These are phyloP conservation scores for Darwinula stevensoni DNA, from an alignment of 2,888 invertebrate genomes.

Conservation along the genomic window DNA sequence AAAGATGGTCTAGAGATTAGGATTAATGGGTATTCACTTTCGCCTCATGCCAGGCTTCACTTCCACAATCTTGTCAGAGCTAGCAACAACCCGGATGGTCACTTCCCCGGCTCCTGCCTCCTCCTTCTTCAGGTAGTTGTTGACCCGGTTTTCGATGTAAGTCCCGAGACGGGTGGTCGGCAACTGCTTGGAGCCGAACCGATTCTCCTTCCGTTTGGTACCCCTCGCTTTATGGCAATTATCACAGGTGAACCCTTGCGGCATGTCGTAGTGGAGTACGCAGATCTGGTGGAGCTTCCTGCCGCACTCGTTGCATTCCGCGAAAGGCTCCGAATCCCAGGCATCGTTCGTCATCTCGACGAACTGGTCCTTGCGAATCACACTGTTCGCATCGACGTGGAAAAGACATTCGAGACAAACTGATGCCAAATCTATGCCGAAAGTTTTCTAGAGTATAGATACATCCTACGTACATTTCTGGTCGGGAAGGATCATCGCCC, in stretches of 20 bases:
- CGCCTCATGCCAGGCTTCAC: slow-evolving; percentile 90
- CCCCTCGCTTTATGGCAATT: slow-evolving; percentile 31
- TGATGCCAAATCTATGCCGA: no score
- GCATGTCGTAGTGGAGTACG: slow-evolving; percentile 73
- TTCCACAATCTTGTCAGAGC: slow-evolving; percentile 90
- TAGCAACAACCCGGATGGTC: slow-evolving; percentile 85
- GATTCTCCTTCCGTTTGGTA: slow-evolving; percentile 80
- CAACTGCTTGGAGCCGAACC: slow-evolving; percentile 78
- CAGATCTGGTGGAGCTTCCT: slow-evolving; percentile 95
- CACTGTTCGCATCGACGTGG: slow-evolving; percentile 34
- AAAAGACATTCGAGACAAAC: no score
- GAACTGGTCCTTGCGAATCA: slow-evolving; percentile 88
- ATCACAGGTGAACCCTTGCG: slow-evolving; percentile 31
- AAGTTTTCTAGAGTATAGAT: no score
- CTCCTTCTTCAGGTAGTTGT: slow-evolving; percentile 88
- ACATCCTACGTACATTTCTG: slow-evolving; percentile 76
- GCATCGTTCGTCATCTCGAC: slow-evolving; percentile 96
- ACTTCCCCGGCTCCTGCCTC: slow-evolving; percentile 93
- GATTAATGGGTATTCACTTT: slow-evolving; percentile 58
- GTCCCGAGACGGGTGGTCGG: slow-evolving; percentile 81
- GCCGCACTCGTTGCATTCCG: slow-evolving; percentile 82
- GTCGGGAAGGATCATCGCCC: slow-evolving; percentile 82
- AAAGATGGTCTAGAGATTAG: no score
- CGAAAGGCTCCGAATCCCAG: slow-evolving; percentile 85
- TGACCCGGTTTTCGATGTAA: slow-evolving; percentile 90